These are phyloP conservation scores for Capreolus pygargus DNA, from an alignment of 2,113 vertebrate genomes.

Conservation along the genomic window DNA sequence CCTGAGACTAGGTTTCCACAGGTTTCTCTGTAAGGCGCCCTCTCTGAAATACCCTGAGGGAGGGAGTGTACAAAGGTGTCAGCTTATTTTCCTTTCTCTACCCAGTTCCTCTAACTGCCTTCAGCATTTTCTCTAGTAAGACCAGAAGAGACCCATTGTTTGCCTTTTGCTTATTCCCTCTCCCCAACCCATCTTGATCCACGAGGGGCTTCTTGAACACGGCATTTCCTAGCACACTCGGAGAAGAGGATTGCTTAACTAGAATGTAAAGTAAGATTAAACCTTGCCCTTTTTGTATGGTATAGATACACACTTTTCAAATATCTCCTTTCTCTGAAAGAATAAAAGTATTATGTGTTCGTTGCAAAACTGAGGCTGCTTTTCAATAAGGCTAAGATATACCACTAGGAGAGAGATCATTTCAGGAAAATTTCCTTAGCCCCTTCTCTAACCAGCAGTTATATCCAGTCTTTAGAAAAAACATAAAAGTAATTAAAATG, in stretches of 20 bases:
- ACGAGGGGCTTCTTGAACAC: background rate
- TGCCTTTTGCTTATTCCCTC: background rate
- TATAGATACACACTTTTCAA: background rate
- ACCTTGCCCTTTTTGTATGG: background rate
- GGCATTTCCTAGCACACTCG: background rate
- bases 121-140: background rate
- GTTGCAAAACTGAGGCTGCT: background rate
- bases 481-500: conserved; percentile 23
- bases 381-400: background rate
- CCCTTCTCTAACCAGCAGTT: background rate
- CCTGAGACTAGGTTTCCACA: background rate
- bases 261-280: background rate
- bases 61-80: background rate
- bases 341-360: background rate
- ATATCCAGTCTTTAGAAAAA: background rate
- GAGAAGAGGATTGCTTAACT: background rate
- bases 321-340: background rate
- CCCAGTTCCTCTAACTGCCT: background rate
- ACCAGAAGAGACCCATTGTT: background rate
- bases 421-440: background rate
- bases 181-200: background rate
- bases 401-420: background rate
- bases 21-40: background rate
- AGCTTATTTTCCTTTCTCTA: background rate
- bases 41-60: background rate